These are phyloP conservation scores for Chloroceryle inda DNA, from an alignment of 2,797 vertebrate genomes.

Conservation along the genomic window DNA sequence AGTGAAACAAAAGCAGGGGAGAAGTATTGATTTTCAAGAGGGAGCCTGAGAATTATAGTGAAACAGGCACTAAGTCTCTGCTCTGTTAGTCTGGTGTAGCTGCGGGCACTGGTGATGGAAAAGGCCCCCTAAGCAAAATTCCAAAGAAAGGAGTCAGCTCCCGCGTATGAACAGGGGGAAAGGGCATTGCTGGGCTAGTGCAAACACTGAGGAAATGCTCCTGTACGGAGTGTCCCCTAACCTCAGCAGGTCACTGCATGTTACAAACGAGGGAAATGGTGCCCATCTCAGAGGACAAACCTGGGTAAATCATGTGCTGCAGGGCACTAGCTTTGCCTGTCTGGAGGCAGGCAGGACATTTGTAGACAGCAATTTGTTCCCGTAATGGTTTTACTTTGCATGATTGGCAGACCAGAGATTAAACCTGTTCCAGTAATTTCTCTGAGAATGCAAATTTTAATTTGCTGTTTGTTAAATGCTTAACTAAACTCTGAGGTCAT, in stretches of 20 bases:
- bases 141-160: neutral
- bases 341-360: neutral
- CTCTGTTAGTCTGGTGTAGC: neutral
- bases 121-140: neutral
- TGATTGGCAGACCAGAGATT: slow-evolving; percentile 56
- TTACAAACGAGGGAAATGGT: neutral
- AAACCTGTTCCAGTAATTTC: slow-evolving; percentile 55
- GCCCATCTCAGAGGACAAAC: neutral
- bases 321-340: neutral
- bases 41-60: neutral
- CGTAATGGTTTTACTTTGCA: slow-evolving; percentile 5
- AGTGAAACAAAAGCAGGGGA: neutral
- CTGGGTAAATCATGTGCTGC: neutral
- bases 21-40: neutral
- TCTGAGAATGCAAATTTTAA: slow-evolving; percentile 53
- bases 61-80: neutral
- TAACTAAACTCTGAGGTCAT: slow-evolving; percentile 62
- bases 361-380: slow-evolving; percentile 1
- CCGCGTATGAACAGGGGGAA: neutral
- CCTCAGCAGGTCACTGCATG: neutral
- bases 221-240: neutral
- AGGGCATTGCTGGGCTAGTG: neutral
- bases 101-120: neutral
- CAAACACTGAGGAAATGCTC: neutral
- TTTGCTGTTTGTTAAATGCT: slow-evolving; percentile 53